Conservation (phyloP, 2,113 vertebrate species). For the Heterocephalus glaber region DNA sequence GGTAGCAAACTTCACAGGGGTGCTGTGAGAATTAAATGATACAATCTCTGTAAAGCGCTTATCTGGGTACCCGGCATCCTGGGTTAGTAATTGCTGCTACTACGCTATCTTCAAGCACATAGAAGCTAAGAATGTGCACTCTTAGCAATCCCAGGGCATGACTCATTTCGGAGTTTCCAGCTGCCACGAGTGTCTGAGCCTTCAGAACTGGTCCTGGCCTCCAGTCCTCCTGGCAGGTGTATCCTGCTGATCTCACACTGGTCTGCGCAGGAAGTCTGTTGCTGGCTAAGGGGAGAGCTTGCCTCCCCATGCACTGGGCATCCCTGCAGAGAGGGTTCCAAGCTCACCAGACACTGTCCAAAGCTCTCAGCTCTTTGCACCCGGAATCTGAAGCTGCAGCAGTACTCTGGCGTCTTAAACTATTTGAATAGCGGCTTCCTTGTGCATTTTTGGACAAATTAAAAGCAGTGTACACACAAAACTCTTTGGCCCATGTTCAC, state of each 20-base stretch:
- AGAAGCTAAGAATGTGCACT: background rate
- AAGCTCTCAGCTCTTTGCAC: background rate
- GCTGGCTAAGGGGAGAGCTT: background rate
- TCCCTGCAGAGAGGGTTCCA: background rate
- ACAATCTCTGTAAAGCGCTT: background rate
- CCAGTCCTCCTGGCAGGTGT: slow-evolving; percentile 18
- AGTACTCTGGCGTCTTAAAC: background rate
- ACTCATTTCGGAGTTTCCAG: background rate
- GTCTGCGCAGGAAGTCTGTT: slow-evolving; percentile 9
- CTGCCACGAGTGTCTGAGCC: background rate
- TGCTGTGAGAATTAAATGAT: background rate
- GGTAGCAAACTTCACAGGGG: background rate
- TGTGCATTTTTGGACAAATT: slow-evolving; percentile 30
- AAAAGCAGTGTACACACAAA: slow-evolving; percentile 47
- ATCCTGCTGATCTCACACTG: background rate
- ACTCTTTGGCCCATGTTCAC: slow-evolving; percentile 59
- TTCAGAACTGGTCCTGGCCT: background rate
- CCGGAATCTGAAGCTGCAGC: background rate
- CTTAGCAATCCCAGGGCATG: background rate
- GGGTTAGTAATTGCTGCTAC: background rate
- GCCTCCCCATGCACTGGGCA: background rate
- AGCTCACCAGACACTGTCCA: background rate
- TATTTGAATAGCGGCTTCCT: slow-evolving; percentile 42
- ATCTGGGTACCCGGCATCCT: background rate
- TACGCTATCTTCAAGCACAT: background rate